Percentiles rank a stretch among this genome's conserved stretches.
Conservation (phyloP, 2,888 invertebrate genomes). For the Augiades crinisus region DNA sequence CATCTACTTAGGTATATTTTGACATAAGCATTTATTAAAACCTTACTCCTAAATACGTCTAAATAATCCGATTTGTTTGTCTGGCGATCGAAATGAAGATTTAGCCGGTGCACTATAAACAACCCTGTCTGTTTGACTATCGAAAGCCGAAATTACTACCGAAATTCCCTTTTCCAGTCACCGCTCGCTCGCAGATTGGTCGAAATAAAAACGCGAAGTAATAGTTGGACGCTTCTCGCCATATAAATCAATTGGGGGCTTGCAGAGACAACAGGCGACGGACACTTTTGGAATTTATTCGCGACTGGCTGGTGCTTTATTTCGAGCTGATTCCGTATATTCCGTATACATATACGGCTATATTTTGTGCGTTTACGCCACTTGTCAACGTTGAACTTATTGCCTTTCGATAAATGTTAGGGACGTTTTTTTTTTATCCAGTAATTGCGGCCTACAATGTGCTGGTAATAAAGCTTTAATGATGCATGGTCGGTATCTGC, state of each 20-base stretch:
- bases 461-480: constrained; percentile 27
- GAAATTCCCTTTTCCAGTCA: constrained; percentile 54
- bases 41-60: neutral
- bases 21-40: neutral
- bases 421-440: constrained; percentile 19
- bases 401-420: constrained; percentile 33
- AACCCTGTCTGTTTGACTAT: constrained; percentile 32
- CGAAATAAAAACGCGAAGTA: constrained; percentile 65
- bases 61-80: constrained; percentile 10
- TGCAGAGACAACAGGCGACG: constrained; percentile 47
- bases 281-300: constrained; percentile 75
- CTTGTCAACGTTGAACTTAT: constrained; percentile 40
- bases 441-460: constrained; percentile 27
- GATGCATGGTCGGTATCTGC: constrained; percentile 26
- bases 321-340: constrained; percentile 34
- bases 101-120: constrained; percentile 10
- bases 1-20: neutral
- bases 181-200: constrained; percentile 40
- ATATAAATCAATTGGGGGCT: constrained; percentile 70
- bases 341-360: constrained; percentile 23
- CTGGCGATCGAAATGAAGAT: constrained; percentile 4
- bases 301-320: constrained; percentile 46
- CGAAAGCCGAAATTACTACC: constrained; percentile 48
- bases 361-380: constrained; percentile 29
- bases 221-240: constrained; percentile 65